Percentiles rank a stretch among this genome's conserved stretches.
Evolutionary conservation across 2,797 vertebrate genomes (phyloP).

Genomic region (Sebastes taczanowskii): DNA sequence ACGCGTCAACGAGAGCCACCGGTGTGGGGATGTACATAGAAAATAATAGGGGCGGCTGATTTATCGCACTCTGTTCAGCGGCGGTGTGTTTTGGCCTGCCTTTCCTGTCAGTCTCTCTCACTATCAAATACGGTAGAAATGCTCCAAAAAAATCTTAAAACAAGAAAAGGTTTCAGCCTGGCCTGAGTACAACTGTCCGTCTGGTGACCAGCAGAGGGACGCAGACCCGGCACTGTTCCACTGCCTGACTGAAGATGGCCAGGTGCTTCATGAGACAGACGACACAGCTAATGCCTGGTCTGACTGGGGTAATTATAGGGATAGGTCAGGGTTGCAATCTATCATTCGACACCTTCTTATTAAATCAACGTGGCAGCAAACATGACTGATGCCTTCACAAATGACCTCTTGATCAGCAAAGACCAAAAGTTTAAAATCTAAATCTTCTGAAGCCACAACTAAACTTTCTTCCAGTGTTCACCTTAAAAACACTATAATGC

Average conservation of each 20-base stretch:
- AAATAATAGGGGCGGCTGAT: background rate
- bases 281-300: slow-evolving; percentile 53
- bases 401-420: slow-evolving; percentile 26
- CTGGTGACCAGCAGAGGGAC: slow-evolving; percentile 30
- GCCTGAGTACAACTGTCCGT: background rate
- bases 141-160: rapidly evolving
- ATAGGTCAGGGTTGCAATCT: slow-evolving; percentile 25
- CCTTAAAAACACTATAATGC: background rate
- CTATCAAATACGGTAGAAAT: background rate
- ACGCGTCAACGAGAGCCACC: background rate
- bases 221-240: background rate
- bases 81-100: background rate
- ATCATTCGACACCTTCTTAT: slow-evolving; percentile 57
- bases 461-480: background rate
- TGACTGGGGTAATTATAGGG: slow-evolving; percentile 63
- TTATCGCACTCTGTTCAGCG: background rate
- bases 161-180: background rate
- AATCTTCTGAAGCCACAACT: background rate
- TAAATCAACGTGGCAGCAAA: slow-evolving; percentile 33
- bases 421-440: background rate
- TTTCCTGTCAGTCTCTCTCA: background rate
- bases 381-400: slow-evolving; percentile 5
- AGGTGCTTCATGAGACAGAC: slow-evolving; percentile 59
- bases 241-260: slow-evolving; percentile 34
- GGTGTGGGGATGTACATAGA: background rate